Evolutionary conservation across 2,113 vertebrate species (phyloP), one percentile per base, ranked within the genome.

Genomic region (Passer montanus): DNA sequence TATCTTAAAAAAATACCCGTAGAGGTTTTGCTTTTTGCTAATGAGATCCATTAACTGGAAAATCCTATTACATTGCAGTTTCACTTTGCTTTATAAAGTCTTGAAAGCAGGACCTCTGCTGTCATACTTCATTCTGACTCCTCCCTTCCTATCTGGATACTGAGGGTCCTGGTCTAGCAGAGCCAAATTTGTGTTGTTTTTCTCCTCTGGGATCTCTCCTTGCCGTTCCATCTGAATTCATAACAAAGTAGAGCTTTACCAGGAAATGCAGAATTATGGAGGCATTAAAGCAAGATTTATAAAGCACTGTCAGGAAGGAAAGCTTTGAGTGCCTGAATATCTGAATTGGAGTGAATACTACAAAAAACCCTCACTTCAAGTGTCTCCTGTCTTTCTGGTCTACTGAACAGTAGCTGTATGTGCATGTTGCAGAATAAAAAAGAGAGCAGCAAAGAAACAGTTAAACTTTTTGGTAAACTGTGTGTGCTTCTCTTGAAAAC

Each of bases 1-100:
- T 39, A 52, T 95, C 88, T 94, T 24, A 87, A 92, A 64, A 80
- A 89, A 39, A 44, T 37, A 53, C 39, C 88, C 23, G 0, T 31
- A 44, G 69, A 94, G 74, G 81, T 82, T 96, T 95, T 89, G 22
- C 39, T 83, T 68, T 88, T 86, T 70, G 41, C 50, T 86, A 84
- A 75, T 91, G 59, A 87, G 88, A 39, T 86, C 28, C 58, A 43
- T 83, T 86, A 73, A 82, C 58, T 90, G 85, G 90, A 90, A 95
- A 89, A 93, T 69, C 70, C 91, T 73, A 44, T 49, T 95, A 70
- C 44, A 7, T 37, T 91, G 85, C 50, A 56, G 60, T 66, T 95
- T 88, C 63, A 20, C 41, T 94, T 89, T 70, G 20, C 39, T 84
- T 92, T 75, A 7, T 75, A 9, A 50, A 28, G 22, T 67, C 60